Evolutionary conservation across 2,888 invertebrate genomes (phyloP).

Genomic region (Saturnia japonica): DNA sequence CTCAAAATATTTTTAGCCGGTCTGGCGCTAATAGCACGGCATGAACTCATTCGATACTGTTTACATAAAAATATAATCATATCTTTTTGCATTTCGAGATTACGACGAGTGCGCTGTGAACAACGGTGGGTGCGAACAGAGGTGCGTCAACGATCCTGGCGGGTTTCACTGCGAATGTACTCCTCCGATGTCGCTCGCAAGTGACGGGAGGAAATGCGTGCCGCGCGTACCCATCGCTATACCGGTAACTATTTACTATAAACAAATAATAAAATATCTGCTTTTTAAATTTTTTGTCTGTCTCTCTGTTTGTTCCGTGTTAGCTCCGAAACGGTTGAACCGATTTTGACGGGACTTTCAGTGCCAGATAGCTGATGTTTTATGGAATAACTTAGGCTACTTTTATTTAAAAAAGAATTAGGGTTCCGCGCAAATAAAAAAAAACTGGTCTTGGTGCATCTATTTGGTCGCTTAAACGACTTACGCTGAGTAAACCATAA

Average conservation of each 20-base stretch:
- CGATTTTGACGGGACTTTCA: too few species aligned
- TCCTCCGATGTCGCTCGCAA: conserved; percentile 75
- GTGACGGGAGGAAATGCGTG: conserved; percentile 83
- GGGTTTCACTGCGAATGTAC: conserved; percentile 83
- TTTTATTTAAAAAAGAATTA: too few species aligned
- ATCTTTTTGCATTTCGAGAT: conserved; percentile 55
- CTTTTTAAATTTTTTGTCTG: too few species aligned
- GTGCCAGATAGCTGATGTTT: too few species aligned
- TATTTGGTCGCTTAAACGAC: too few species aligned
- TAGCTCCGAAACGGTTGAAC: too few species aligned
- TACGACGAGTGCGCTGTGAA: conserved; percentile 80
- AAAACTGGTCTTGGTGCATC: too few species aligned
- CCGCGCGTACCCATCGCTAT: conserved; percentile 50
- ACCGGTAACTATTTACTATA: conserved; percentile 45
- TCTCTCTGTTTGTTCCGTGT: too few species aligned
- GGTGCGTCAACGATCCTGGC: conserved; percentile 83
- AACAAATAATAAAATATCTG: too few species aligned
- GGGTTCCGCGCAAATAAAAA: too few species aligned
- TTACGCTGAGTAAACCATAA: too few species aligned
- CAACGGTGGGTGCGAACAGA: conserved; percentile 85
- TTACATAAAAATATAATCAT: background rate
- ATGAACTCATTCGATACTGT: background rate
- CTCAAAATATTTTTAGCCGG: conserved; percentile 6
- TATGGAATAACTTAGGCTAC: too few species aligned
- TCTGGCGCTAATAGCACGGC: background rate